Base-by-base conservation (phyloP, 2,797 vertebrate genomes). In the Sebastes cheni region DNA sequence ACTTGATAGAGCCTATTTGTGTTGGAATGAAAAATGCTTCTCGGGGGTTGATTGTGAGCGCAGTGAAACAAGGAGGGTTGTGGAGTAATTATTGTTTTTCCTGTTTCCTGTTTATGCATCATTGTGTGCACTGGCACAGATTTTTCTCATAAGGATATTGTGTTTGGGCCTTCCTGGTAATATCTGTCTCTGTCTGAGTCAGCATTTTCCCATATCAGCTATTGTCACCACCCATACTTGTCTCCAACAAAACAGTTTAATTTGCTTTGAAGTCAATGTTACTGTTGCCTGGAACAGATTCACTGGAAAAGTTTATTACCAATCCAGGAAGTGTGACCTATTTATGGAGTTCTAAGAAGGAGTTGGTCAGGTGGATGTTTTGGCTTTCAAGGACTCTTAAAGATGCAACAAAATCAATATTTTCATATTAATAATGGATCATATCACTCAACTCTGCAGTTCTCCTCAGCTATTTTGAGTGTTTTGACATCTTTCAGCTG, bases 1-100 rank as follows among this genome's bases (percentile, higher is more conserved):
- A 69, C 42, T 70, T 62, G 29, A 83, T 64, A 52, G 61, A 27
- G 54, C 30, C 69, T 25, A 34, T 70, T 83, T 82, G 69, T 85
- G 54, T 81, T 10, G 25, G 67, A 71, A 58, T 72, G 30, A 75
- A 60, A 82, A 72, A 11, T 3, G 4, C 22, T 54, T 60, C 30
- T 59, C 11, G 2, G 20, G 22, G 18, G 74, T 73, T 81, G n/a
- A 85, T 58, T 34, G 52, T 32, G 50, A 75, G 36, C 7, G 4
- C n/a, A 42, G 54, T 34, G 20, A 60, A 71, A 64, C 42, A 11
- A 27, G 42, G 7, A 61, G 50, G 13, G 18, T 22, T 46, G 27
- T 54, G 23, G 12, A 23, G 30, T 14, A 4, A 13, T 74, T 72
- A 11, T 65, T 65, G 4, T 4, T 10, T 29, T 72, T 29, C 11